Evolutionary conservation across 92 coral and sea anemone species (phyloP).

Genomic region (Palythoa heliodiscus): DNA sequence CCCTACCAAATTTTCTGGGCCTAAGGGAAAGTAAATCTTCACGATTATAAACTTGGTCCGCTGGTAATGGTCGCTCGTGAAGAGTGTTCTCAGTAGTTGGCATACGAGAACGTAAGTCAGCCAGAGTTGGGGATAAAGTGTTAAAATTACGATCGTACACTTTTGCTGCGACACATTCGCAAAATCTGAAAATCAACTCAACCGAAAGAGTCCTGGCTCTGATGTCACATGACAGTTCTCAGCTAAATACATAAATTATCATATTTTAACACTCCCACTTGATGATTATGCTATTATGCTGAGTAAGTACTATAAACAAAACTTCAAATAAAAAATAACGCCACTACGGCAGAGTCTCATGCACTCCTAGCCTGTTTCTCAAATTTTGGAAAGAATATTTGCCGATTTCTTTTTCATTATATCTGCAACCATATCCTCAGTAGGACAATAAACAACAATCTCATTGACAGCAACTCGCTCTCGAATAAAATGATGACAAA

Average conservation of each 20-base stretch:
- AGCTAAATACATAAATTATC: too few species aligned
- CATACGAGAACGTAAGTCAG: slow-evolving; percentile 13
- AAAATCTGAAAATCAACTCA: too few species aligned
- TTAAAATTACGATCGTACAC: too few species aligned
- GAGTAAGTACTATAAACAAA: neutral
- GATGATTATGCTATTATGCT: neutral
- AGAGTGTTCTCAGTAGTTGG: slow-evolving; percentile 5
- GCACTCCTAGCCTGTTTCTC: neutral
- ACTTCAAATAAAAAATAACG: too few species aligned
- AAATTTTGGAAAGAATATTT: neutral
- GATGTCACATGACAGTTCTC: too few species aligned
- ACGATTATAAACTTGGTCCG: slow-evolving; percentile 23
- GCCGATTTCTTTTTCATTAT: neutral
- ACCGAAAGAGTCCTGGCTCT: too few species aligned
- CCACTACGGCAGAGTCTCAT: neutral
- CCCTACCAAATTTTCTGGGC: slow-evolving; percentile 15
- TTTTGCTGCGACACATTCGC: too few species aligned
- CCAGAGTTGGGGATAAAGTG: neutral
- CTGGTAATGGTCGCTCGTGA: slow-evolving; percentile 13
- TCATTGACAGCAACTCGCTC: neutral
- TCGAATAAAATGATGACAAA: neutral
- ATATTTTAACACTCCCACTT: neutral
- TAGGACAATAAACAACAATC: neutral
- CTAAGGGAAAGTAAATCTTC: slow-evolving; percentile 22
- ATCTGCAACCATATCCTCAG: neutral